A percentile compares a stretch with the other conserved stretches of the same genome.
Evolutionary conservation across 2,888 invertebrate species (phyloP).

Genomic region (Girardia tigrina): DNA sequence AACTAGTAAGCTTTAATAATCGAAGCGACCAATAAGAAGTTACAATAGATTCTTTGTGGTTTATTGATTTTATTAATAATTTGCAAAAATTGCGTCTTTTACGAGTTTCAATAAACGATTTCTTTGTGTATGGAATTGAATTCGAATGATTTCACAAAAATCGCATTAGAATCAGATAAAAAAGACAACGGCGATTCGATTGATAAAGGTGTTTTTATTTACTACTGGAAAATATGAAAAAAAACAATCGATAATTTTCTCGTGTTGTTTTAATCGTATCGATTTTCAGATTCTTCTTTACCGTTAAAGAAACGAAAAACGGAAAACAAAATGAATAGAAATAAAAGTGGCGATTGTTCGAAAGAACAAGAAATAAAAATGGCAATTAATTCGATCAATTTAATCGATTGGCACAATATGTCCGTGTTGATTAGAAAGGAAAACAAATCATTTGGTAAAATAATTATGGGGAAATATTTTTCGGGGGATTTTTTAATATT

Average conservation of each 20-base stretch:
- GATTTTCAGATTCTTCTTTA: constrained; percentile 3
- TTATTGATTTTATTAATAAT: neutral
- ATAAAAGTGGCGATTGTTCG: neutral
- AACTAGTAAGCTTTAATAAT: neutral
- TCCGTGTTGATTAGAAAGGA: neutral
- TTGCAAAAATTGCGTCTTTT: neutral
- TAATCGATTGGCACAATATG: neutral
- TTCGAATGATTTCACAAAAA: neutral
- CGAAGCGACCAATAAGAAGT: neutral
- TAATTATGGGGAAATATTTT: neutral
- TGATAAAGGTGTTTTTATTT: constrained; percentile 1
- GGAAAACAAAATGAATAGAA: neutral
- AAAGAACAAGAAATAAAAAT: neutral
- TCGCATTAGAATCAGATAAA: neutral
- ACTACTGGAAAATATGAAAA: neutral
- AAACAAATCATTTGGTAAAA: neutral
- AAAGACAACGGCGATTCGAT: neutral
- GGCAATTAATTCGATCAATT: neutral
- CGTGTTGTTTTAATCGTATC: too few species aligned
- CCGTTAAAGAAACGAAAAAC: constrained; percentile 2
- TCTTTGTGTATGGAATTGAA: neutral
- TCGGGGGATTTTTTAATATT: neutral
- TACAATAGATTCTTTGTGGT: constrained; percentile 23
- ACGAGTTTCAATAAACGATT: neutral
- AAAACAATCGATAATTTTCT: too few species aligned